phyloP scores from a whole-genome alignment of 2,888 invertebrate species.

The Megalurothrips usitatus region DNA sequence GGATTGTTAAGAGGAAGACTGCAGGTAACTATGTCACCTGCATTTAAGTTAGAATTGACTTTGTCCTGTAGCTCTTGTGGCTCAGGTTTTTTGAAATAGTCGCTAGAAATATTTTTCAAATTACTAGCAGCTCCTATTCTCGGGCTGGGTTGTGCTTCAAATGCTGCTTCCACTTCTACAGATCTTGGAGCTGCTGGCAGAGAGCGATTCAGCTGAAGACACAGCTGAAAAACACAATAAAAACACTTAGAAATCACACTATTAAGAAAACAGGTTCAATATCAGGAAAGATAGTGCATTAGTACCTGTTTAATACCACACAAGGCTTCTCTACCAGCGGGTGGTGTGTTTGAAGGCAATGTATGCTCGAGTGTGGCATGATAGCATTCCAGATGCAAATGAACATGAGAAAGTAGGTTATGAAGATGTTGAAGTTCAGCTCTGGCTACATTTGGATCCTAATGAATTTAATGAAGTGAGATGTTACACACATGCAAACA shows the following conservation, averaged over 20 bases:
- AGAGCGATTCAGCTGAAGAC: neutral
- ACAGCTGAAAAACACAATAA: neutral
- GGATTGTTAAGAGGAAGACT: neutral
- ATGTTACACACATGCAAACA: neutral
- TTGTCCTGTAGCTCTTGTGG: neutral
- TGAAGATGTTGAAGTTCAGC: neutral
- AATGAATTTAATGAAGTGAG: neutral
- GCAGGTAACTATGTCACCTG: neutral
- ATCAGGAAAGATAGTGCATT: neutral
- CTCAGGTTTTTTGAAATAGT: neutral
- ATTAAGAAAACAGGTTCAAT: neutral
- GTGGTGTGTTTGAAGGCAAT: neutral
- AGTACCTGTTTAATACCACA: neutral
- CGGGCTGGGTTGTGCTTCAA: neutral
- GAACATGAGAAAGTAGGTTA: neutral
- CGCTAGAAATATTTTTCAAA: neutral
- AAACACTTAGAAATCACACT: neutral
- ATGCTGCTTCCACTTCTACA: constrained; percentile 15
- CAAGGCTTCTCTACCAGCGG: neutral
- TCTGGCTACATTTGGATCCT: neutral
- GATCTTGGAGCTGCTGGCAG: neutral
- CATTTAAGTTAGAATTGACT: neutral
- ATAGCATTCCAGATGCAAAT: neutral
- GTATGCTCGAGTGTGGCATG: constrained; percentile 6
- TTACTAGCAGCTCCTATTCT: neutral